Evolutionary conservation across 1,140 invertebrate species (phyloP), one percentile per base, ranked within the genome.

Genomic region (Aricia agestis): DNA sequence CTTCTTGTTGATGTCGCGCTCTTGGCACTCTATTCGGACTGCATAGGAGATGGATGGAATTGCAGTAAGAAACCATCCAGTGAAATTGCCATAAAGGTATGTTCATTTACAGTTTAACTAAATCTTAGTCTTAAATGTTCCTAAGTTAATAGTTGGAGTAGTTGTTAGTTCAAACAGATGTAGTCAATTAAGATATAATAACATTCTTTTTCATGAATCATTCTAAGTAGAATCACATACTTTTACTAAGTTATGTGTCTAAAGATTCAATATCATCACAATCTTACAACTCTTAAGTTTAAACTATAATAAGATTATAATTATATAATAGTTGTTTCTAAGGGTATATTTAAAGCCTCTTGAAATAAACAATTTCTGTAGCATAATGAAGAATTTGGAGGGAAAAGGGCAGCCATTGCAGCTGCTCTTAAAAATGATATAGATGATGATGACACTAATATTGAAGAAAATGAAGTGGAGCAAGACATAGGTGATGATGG

Each of bases 1-100:
- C 96, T 99, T 80, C 93, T 99, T 78, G 93, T 99, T 52, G 98
- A 98, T 91, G 97, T 98, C 25, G 94, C 97, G 69, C 92, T 99
- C 45, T 93, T 99, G 65, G 97, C 98, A 91, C 96, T 98, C 90
- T 99, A 98, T 91, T 97, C 97, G 36, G 98, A 99, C 82, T 98
- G 96, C 89, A 94, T 96, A 71, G 95, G 95, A 72, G 93, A 94
- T 75, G 94, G 95, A 69, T 95, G 95, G 93, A 93, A 93, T 67
- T 96, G 95, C 83, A 93, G 76, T 63, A 90, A 87, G 74, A 92
- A 90, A 73, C 84, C 92, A 73, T 80, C 84, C 68, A 92, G 89
- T 67, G 93, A 93, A 78, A 92, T 87, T 74, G 83, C 91, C 72
- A 84, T 92, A 19, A 90, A 91, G 84, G 92, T 93, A 74, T 83